Evolutionary conservation across 2,888 invertebrate species (phyloP), one percentile per base, ranked within the genome.

Genomic region (Drosophila acutilabella): DNA sequence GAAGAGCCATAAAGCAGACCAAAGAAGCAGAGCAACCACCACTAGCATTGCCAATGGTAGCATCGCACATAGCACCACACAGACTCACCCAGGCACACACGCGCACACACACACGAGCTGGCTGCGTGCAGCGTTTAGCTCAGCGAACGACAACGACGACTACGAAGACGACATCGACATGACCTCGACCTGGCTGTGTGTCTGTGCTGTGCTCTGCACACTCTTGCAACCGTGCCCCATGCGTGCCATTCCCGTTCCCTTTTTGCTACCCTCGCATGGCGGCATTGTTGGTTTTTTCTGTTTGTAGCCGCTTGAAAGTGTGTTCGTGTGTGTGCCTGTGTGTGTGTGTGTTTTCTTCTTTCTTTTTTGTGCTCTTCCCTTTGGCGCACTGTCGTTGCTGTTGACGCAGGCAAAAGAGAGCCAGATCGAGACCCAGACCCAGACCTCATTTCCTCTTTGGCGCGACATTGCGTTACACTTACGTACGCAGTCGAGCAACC

Each of bases 381-480:
- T 88, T 77, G 74, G 64, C 74, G 57, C 71, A 58, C 53, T 60
- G 73, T 64, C 64, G 41, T 36, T 23, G 62, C 57, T 41, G 41
- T 41, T 41, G 41, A 8, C 66, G 56, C 57, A 71, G 67, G 57
- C 59, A 51, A 8, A 8, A 53, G 40, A 71, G 38, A 53, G 54
- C 53, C 70, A 70, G 69, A 69, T 60, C 79, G 57, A 78, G 71
- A 71, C 81, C 68, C 81, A 84, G 89, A 16, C 23, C 64, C 64
- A 80, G 80, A 87, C 88, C 89, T 85, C 84, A 88, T 90, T 89
- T 89, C 88, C 90, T 89, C 89, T 86, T 81, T 80, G 80, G 73
- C 76, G 80, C 81, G 84, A 89, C 89, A 89, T 90, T 90, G 86
- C 88, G 83, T 83, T 88, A 83, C 88, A 88, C 78, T 84, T 74